phyloP scores from a whole-genome alignment of 2,797 vertebrate species.

The Malurus splendens region DNA sequence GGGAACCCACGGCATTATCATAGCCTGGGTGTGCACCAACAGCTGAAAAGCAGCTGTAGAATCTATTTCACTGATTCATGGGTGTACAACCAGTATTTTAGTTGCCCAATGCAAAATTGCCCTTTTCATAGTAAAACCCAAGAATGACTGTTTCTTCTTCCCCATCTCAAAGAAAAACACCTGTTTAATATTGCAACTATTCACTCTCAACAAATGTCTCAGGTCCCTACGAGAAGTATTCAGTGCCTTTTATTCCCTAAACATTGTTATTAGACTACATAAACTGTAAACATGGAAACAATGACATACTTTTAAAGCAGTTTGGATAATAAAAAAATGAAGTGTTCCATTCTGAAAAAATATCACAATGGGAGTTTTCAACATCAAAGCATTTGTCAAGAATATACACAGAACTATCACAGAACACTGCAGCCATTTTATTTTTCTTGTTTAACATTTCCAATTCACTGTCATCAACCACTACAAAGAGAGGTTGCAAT shows the following conservation, averaged over 20 bases:
- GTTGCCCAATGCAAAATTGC: neutral
- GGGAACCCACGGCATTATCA: neutral
- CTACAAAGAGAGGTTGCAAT: conserved; percentile 1
- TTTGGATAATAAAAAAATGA: conserved; percentile 19
- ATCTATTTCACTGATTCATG: neutral
- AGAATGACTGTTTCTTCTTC: neutral
- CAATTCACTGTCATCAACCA: conserved; percentile 13
- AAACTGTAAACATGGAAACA: conserved; percentile 11
- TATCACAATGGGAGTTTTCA: neutral
- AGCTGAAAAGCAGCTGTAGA: neutral
- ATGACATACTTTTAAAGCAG: neutral
- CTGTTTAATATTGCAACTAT: neutral
- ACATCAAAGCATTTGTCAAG: conserved; percentile 20
- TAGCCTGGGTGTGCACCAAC: neutral
- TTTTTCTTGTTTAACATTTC: conserved; percentile 27
- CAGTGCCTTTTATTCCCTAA: neutral
- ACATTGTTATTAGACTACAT: neutral
- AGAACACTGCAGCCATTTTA: conserved; percentile 9
- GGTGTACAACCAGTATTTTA: neutral
- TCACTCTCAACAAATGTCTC: neutral
- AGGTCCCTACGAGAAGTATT: neutral
- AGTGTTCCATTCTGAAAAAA: conserved; percentile 8
- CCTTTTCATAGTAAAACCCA: neutral
- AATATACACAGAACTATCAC: neutral
- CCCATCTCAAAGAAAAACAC: neutral